Base-by-base conservation (phyloP, 2,797 vertebrate species). In the Buphagus erythrorhynchus region DNA sequence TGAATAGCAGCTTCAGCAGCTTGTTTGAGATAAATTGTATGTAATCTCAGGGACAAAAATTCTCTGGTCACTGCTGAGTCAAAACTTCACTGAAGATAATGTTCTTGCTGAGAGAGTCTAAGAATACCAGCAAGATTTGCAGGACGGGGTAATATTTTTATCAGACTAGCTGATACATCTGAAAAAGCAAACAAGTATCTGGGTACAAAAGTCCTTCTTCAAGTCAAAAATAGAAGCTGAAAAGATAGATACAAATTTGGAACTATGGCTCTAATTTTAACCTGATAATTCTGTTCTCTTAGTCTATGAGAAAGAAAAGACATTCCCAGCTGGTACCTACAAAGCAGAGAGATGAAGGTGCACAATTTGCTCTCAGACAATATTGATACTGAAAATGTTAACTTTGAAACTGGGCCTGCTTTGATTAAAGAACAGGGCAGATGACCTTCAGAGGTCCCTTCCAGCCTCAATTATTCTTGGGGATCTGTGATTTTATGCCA, bases 21-120 rank as follows among this genome's bases (percentile, higher is more conserved):
- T 83, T 62, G 12, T 52, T 38, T 54, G 65, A 93, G 91, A 93
- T 95, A 96, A 92, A 91, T 88, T 31, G 4, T 63, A 31, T n/a
- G 33, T 62, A 94, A 88, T 95, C 76, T 95, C 90, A 86, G 91
- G 82, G 79, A 86, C 91, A 86, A 83, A 94, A 91, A 29, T 90
- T 90, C 62, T 84, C 73, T 95, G 66, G 86, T 87, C 84, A 75
- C 49, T 90, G 74, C 35, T 94, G 83, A 94, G 77, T 92, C 90
- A 92, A 94, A 96, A 94, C 91, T 92, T 57, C 78, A 82, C 78
- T 90, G 88, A 82, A 93, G 89, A 97, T 77, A 96, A 80, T 65
- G 19, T 88, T 86, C 69, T 78, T 94, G 16, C 62, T 78, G 66
- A 40, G 46, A 84, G 16, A 91, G 46, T 65, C 84, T 86, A 92